Base-by-base conservation (phyloP, 2,113 vertebrate species). In the Panthera tigris region DNA sequence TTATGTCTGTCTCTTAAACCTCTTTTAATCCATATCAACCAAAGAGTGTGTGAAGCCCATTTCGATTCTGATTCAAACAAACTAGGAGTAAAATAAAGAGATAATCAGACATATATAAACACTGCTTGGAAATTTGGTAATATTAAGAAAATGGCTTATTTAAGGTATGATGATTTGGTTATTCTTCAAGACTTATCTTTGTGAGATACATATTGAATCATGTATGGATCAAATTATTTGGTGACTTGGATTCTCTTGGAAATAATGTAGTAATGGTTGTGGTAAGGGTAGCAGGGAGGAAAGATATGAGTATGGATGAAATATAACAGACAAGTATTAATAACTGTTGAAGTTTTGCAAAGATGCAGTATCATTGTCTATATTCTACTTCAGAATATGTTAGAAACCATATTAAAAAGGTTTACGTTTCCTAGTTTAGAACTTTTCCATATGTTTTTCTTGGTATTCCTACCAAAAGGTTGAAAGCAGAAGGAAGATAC, bases 131-230 rank as follows among this genome's bases (percentile, higher is more conserved):
- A 50, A 91, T 23, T 41, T 45, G 14, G 33, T 74, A 65, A 69
- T 31, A 66, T 45, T 71, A 61, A 86, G 23, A 21, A 92, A 95
- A 63, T 41, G 33, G 27, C 29, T 65, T 74, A 57, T 82, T 93
- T 91, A 87, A 66, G 50, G 3, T 45, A 11, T 86, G 29, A 91
- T 61, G n/a, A 19, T 71, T 92, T 89, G 91, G n/a, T 89, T 80
- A 52, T 80, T 95, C 66, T 95, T 63, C 31, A 97, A 93, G 63
- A 73, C 29, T 29, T 76, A 12, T 41, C 55, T 95, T 96, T 90
- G 63, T 95, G 48, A 82, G 25, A 87, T 86, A n/a, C 13, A 39
- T 48, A 80, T 21, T 76, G 39, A 91, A 78, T 82, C 29, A 19
- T 7, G 19, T 84, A 33, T 55, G 23, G 25, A 82, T 92, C n/a